Conservation (phyloP, 2,113 vertebrate genomes). For the Octodon degus region DNA sequence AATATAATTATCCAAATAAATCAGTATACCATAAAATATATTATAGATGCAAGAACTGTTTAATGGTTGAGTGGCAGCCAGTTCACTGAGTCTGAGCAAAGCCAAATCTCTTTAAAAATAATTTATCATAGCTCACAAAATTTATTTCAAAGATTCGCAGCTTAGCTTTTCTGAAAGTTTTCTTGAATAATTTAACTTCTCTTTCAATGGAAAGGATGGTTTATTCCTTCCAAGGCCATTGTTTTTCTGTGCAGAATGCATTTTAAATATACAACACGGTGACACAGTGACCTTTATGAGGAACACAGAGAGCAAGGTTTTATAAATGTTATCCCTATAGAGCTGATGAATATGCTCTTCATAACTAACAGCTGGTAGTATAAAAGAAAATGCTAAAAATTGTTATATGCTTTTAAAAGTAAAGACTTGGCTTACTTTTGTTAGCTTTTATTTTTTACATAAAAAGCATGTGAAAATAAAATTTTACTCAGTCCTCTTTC, state of each 20-base stretch:
- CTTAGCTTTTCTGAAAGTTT: background rate
- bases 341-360: conserved; percentile 47
- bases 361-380: background rate
- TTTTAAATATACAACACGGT: background rate
- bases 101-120: background rate
- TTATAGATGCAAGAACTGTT: background rate
- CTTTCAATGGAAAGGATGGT: background rate
- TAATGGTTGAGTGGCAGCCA: background rate
- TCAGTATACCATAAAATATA: background rate
- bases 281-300: background rate
- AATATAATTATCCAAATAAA: conserved; percentile 3
- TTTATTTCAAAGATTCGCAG: background rate
- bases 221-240: conserved; percentile 8
- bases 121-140: background rate
- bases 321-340: background rate
- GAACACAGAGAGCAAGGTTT: background rate
- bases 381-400: background rate
- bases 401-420: background rate
- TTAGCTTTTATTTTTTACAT: background rate
- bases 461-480: background rate
- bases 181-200: background rate
- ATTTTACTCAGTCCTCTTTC: background rate
- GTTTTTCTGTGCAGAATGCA: background rate
- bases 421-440: background rate
- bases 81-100: background rate